Base-by-base conservation (phyloP, 2,888 invertebrate genomes). In the Unio delphinus region DNA sequence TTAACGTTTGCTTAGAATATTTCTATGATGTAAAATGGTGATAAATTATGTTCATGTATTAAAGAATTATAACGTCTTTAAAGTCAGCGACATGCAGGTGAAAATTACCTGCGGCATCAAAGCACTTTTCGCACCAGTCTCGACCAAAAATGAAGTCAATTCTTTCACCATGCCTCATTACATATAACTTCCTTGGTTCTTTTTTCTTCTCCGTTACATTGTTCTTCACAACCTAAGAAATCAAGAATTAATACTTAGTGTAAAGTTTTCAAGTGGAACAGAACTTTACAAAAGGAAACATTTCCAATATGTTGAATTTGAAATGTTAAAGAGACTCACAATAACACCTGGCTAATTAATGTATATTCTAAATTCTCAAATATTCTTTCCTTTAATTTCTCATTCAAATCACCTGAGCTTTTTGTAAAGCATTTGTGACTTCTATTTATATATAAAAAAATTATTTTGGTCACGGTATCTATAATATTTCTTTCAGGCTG, bases 81-180 rank as follows among this genome's bases (percentile, higher is more conserved):
- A 45, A 45, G 45, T 3, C 18, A 45, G 3, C 2, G 15, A 45
- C 45, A 45, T 34, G 7, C 64, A 45, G 8, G 15, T 45, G 45
- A 11, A 45, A 45, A 45, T 45, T 79, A 87, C 89, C 89, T 61
- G 77, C 69, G 54, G 94, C 92, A 89, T 96, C 95, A 89, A 97
- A 97, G 88, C 96, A 96, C 88, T 93, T 94, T 0, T 95, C 94
- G 63, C 95, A 94, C 97, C 97, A 98, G 56, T 83, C 81, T 66
- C 86, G 83, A 26, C 97, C 96, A 90, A 97, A 97, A 0, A 96
- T 96, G 84, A 98, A 96, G 90, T 98, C 98, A 3, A 98, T 94
- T 28, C 98, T 92, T 91, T 98, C 98, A 0, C 97, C 98, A 91
- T 98, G 98, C 0, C 98, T 92, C 92, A 96, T 93, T 57, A 96